These are phyloP conservation scores for Thunnus maccoyii DNA, from an alignment of 2,113 vertebrate genomes.

Conservation along the genomic window DNA sequence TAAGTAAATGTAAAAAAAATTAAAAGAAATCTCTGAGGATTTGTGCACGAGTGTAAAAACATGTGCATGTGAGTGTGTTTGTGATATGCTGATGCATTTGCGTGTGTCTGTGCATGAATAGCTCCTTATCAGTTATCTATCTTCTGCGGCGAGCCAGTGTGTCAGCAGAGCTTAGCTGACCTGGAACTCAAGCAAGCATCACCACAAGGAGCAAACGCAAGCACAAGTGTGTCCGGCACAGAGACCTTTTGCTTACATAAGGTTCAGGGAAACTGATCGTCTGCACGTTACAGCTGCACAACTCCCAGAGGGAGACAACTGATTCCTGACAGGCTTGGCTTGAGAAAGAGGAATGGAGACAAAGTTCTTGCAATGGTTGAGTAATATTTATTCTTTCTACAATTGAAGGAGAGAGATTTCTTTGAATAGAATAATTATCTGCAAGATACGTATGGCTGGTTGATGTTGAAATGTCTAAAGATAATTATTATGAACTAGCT, in stretches of 20 bases:
- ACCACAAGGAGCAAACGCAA: slow-evolving; percentile 39
- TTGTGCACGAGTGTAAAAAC: not conserved
- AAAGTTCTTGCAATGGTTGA: not conserved
- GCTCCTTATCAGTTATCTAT: slow-evolving; percentile 24
- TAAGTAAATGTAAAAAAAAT: no score
- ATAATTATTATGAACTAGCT: slow-evolving; percentile 25
- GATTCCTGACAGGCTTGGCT: slow-evolving; percentile 5
- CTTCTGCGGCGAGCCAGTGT: slow-evolving; percentile 1
- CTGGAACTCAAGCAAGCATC: slow-evolving; percentile 13
- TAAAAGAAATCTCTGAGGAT: no score
- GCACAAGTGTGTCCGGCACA: slow-evolving; percentile 20
- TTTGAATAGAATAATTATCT: slow-evolving; percentile 37
- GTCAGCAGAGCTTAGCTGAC: slow-evolving; percentile 43
- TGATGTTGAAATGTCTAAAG: slow-evolving; percentile 18
- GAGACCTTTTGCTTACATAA: slow-evolving; percentile 45
- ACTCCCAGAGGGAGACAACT: not conserved
- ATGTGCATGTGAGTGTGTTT: not conserved
- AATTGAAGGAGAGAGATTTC: not conserved
- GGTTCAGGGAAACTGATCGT: slow-evolving; percentile 24
- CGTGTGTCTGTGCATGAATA: not conserved
- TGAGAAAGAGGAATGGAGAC: not conserved
- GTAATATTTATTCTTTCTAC: slow-evolving; percentile 26
- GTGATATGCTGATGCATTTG: not conserved
- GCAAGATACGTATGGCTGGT: slow-evolving; percentile 8
- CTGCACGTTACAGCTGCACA: not conserved